These are phyloP conservation scores for Perithous albicinctus DNA, from an alignment of 2,888 invertebrate genomes.

Conservation along the genomic window DNA sequence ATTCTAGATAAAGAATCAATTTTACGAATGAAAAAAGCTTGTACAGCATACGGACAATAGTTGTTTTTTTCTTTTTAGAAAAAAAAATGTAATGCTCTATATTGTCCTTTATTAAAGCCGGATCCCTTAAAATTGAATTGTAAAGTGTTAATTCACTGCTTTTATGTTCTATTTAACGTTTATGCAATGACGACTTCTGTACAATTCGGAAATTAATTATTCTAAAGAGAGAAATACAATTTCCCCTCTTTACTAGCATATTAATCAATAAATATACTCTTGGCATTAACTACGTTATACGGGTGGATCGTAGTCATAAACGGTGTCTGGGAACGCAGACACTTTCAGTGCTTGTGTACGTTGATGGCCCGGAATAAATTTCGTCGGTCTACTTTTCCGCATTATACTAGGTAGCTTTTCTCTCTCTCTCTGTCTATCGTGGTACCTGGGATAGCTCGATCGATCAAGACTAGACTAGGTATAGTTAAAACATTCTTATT, in stretches of 20 bases:
- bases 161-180: background rate
- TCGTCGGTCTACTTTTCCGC: slow-evolving; percentile 49
- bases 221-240: slow-evolving; percentile 6
- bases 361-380: slow-evolving; percentile 65
- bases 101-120: too few relatives aligned
- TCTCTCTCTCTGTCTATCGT: too few relatives aligned
- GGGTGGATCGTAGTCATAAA: slow-evolving; percentile 73
- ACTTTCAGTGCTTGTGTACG: slow-evolving; percentile 51
- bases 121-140: background rate
- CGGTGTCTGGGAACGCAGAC: slow-evolving; percentile 78
- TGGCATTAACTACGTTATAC: slow-evolving; percentile 76
- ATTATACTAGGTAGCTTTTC: slow-evolving; percentile 11
- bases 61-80: too few relatives aligned
- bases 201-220: background rate
- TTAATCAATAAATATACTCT: slow-evolving; percentile 78
- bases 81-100: too few relatives aligned
- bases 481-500: slow-evolving; percentile 47
- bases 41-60: too few relatives aligned
- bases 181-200: background rate
- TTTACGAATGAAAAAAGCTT: too few relatives aligned
- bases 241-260: slow-evolving; percentile 46
- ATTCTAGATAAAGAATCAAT: too few relatives aligned
- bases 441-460: slow-evolving; percentile 45
- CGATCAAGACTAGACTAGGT: slow-evolving; percentile 58
- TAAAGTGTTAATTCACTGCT: background rate